Evolutionary conservation across 2,113 vertebrate species (phyloP).

Genomic region (Podarcis cretensis): DNA sequence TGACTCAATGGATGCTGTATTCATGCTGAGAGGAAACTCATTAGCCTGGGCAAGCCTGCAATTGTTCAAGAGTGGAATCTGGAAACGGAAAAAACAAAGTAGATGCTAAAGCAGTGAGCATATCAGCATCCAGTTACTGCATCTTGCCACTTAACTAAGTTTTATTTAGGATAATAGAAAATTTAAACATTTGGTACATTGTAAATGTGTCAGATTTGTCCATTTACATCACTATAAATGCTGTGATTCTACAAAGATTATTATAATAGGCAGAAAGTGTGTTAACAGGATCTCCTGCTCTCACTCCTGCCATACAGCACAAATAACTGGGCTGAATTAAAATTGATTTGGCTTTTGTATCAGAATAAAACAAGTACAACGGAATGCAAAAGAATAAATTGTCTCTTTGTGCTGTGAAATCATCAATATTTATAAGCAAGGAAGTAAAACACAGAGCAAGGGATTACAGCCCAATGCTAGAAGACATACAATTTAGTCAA

Average conservation of each 20-base stretch:
- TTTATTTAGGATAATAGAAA: background rate
- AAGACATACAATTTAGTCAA: background rate
- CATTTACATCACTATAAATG: conserved; percentile 29
- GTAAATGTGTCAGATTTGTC: background rate
- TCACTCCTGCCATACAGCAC: conserved; percentile 6
- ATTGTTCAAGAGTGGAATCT: background rate
- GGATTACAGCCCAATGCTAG: background rate
- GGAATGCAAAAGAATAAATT: background rate
- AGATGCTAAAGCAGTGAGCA: background rate
- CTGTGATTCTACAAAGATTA: background rate
- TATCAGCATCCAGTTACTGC: background rate
- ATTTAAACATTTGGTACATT: background rate
- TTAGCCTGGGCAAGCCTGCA: background rate
- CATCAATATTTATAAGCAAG: background rate
- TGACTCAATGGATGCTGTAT: background rate
- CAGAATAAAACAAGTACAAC: background rate
- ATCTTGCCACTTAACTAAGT: background rate
- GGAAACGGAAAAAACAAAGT: conserved; percentile 4
- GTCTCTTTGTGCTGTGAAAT: background rate
- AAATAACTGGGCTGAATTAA: conserved; percentile 3
- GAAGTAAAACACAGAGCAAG: background rate
- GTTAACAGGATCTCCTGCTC: conserved; percentile 13
- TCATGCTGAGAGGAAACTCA: background rate
- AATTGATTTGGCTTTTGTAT: conserved; percentile 10
- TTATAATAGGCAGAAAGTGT: background rate